Evolutionary conservation across 2,797 vertebrate species (phyloP).

Genomic region (Sebastiscus albofasciatus): DNA sequence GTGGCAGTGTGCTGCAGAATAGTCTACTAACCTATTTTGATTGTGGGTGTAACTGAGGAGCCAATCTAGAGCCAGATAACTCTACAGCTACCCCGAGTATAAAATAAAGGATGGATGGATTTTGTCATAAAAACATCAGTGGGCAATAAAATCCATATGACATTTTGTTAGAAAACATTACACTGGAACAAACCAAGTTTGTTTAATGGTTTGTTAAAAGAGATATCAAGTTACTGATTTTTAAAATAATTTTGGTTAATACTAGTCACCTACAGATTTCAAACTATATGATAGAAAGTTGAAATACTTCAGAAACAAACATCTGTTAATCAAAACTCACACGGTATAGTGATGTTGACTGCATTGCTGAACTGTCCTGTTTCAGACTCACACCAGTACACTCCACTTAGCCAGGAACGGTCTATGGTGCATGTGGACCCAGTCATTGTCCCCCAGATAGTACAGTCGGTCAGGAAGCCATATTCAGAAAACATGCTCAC

Average conservation of each 20-base stretch:
- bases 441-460: not conserved
- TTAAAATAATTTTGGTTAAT: not conserved
- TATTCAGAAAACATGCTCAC: not conserved
- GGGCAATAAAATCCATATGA: not conserved
- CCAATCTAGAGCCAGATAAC: not conserved
- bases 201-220: not conserved
- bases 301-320: not conserved
- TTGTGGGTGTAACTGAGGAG: not conserved
- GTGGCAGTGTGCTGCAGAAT: not conserved
- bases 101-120: fast-evolving
- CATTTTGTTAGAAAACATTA: not conserved
- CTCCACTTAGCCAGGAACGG: fast-evolving
- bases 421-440: not conserved
- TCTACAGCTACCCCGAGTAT: not conserved
- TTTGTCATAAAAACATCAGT: not conserved
- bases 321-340: not conserved
- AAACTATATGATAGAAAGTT: not conserved
- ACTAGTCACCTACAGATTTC: not conserved
- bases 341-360: constrained; percentile 33
- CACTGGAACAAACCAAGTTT: not conserved
- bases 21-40: not conserved
- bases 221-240: too few species aligned
- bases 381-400: constrained; percentile 64
- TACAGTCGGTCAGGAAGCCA: fast-evolving
- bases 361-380: constrained; percentile 42